Evolutionary conservation across 2,113 vertebrate species (phyloP).

Genomic region (Panthera tigris): DNA sequence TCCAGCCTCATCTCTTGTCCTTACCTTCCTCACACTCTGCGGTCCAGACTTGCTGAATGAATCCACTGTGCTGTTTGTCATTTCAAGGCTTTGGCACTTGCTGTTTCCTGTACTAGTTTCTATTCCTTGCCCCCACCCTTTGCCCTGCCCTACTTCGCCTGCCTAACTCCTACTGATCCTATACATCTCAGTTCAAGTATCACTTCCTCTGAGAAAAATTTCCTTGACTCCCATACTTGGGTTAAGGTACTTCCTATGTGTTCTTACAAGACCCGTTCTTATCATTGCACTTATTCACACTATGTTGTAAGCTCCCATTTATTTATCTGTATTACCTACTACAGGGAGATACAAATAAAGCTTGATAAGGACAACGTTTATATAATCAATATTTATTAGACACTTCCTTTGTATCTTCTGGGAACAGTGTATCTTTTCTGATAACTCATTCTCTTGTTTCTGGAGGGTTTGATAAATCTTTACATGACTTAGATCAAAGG

Average conservation of each 20-base stretch:
- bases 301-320: background rate
- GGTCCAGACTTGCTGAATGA: background rate
- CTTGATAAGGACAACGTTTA: slow-evolving; percentile 7
- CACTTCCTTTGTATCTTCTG: slow-evolving; percentile 16
- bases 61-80: background rate
- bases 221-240: background rate
- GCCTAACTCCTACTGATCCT: background rate
- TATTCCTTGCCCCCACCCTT: background rate
- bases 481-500: background rate
- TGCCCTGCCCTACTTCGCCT: background rate
- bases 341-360: background rate
- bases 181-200: background rate
- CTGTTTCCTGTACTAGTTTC: background rate
- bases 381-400: background rate
- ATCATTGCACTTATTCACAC: background rate
- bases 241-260: background rate
- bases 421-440: background rate
- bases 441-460: background rate
- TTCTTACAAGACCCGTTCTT: background rate
- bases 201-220: background rate
- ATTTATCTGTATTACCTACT: background rate
- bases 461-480: background rate
- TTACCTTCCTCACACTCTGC: background rate
- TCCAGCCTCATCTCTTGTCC: background rate
- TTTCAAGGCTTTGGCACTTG: background rate